phyloP scores from a whole-genome alignment of 2,797 vertebrate species.

The Sternotherus odoratus region DNA sequence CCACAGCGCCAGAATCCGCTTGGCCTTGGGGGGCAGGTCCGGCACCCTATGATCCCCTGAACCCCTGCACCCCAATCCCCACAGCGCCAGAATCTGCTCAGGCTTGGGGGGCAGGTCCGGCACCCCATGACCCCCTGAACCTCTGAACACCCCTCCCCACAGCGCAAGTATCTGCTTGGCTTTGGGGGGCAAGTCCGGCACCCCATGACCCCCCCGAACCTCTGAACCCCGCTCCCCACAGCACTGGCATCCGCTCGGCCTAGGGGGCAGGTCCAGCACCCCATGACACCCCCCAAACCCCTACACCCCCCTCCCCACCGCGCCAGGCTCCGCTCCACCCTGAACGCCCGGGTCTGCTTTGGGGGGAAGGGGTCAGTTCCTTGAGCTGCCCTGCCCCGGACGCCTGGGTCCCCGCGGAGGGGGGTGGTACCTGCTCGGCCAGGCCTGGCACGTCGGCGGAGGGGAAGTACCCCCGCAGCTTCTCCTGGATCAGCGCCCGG shows the following conservation, averaged over 20 bases:
- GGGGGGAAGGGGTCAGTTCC: too few relatives aligned
- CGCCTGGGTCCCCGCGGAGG: neutral
- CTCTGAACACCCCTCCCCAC: neutral
- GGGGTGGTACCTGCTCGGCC: slow-evolving; percentile 75
- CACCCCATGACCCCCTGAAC: too few relatives aligned
- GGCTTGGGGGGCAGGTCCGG: neutral
- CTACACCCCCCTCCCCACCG: neutral
- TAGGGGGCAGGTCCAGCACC: neutral
- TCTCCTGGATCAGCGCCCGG: slow-evolving; percentile 68
- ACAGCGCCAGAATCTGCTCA: too few relatives aligned
- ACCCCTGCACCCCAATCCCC: neutral
- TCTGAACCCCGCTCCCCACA: too few relatives aligned
- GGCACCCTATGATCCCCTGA: neutral
- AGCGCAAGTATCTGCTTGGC: neutral
- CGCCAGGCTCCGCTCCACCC: neutral
- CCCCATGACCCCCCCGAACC: neutral
- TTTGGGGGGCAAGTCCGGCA: neutral
- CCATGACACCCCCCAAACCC: too few relatives aligned
- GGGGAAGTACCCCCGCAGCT: slow-evolving; percentile 77
- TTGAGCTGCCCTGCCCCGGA: too few relatives aligned
- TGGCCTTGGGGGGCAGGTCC: slow-evolving; percentile 71
- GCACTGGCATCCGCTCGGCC: rapidly evolving
- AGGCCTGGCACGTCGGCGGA: slow-evolving; percentile 71
- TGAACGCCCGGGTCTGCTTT: neutral
- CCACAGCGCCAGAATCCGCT: slow-evolving; percentile 87